Evolutionary conservation across 2,888 invertebrate genomes (phyloP).

Genomic region (Dolomedes plantarius): DNA sequence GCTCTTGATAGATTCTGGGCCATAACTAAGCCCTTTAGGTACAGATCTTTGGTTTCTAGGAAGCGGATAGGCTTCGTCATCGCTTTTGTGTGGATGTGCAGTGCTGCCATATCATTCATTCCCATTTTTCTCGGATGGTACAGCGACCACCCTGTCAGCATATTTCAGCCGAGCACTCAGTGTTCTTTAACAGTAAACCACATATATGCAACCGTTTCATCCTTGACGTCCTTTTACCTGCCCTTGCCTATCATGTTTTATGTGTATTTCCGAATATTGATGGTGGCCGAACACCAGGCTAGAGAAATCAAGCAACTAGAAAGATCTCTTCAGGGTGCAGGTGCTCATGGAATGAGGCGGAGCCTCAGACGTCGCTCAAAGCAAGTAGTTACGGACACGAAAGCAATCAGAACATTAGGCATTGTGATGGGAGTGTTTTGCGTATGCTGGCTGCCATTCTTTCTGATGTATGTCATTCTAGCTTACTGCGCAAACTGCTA

Average conservation of each 20-base stretch:
- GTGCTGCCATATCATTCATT: conserved; percentile 76
- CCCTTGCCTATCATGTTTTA: conserved; percentile 76
- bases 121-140: conserved; percentile 76
- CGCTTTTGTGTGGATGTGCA: conserved; percentile 76
- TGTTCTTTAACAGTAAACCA: conserved; percentile 74
- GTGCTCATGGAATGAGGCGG: conserved; percentile 75
- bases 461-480: conserved; percentile 93
- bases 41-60: conserved; percentile 74
- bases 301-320: conserved; percentile 74
- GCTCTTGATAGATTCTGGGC: conserved; percentile 78
- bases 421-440: conserved; percentile 98
- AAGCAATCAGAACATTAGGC: conserved; percentile 96
- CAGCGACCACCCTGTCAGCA: conserved; percentile 75
- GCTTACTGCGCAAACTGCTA: conserved; percentile 90
- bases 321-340: conserved; percentile 72
- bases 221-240: conserved; percentile 75
- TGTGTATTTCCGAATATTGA: conserved; percentile 75
- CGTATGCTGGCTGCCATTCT: conserved; percentile 97
- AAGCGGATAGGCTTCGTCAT: conserved; percentile 74
- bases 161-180: conserved; percentile 55
- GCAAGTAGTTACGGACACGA: conserved; percentile 94
- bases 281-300: conserved; percentile 75
- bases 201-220: conserved; percentile 76
- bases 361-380: conserved; percentile 93
- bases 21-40: conserved; percentile 75